Evolutionary conservation across 1,140 invertebrate genomes (phyloP).

Genomic region (Heliconius eleuchia): DNA sequence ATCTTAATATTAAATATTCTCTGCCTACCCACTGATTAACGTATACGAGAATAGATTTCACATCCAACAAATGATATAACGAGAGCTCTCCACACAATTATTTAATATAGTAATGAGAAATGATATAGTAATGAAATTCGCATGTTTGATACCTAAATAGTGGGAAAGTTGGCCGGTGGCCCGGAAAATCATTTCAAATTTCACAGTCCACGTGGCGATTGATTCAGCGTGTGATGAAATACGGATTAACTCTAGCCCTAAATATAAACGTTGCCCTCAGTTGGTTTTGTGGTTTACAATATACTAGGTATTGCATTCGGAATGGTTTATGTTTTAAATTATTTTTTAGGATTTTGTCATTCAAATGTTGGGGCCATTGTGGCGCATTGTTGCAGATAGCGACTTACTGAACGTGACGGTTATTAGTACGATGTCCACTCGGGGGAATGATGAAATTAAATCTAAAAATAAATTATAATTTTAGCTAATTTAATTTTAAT

Average conservation of each 20-base stretch:
- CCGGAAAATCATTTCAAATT: slow-evolving; percentile 19
- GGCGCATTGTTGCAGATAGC: too few relatives aligned
- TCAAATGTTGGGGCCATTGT: too few relatives aligned
- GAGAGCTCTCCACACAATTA: neutral
- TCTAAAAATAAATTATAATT: too few relatives aligned
- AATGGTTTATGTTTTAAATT: too few relatives aligned
- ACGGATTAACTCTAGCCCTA: slow-evolving; percentile 20
- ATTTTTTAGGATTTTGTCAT: too few relatives aligned
- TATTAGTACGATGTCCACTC: too few relatives aligned
- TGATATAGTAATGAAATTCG: neutral
- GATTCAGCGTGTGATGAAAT: slow-evolving; percentile 21
- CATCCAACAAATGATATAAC: neutral
- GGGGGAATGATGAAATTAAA: too few relatives aligned
- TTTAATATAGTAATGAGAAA: neutral
- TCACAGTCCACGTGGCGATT: slow-evolving; percentile 18
- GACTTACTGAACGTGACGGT: too few relatives aligned
- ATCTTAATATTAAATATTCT: too few relatives aligned
- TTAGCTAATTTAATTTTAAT: too few relatives aligned
- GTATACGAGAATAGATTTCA: neutral
- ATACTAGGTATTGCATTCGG: neutral
- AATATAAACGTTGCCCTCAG: slow-evolving; percentile 12
- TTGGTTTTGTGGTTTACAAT: slow-evolving; percentile 1
- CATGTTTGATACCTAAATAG: slow-evolving; percentile 14
- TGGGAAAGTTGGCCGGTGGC: slow-evolving; percentile 3
- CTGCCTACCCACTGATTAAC: too few relatives aligned